Percentiles rank a stretch among this genome's conserved stretches.
Evolutionary conservation across 2,797 vertebrate species (phyloP).

Genomic region (Anas capensis): DNA sequence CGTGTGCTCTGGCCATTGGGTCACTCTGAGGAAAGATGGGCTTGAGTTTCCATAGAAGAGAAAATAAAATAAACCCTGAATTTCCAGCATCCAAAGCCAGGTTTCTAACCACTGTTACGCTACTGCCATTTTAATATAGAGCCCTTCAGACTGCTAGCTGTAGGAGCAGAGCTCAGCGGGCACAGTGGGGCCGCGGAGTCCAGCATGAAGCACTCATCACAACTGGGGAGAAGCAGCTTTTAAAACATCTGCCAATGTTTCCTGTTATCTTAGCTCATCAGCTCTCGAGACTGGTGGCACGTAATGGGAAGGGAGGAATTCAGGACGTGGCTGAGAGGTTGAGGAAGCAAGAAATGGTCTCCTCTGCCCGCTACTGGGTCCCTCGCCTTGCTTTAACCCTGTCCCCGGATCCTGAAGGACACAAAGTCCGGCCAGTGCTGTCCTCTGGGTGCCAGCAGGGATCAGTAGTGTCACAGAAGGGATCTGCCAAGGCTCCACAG

Average conservation of each 20-base stretch:
- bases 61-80: background rate
- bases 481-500: background rate
- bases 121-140: background rate
- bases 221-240: background rate
- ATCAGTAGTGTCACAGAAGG: background rate
- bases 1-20: background rate
- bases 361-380: background rate
- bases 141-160: background rate
- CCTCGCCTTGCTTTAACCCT: background rate
- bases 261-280: background rate
- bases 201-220: background rate
- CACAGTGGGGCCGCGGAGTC: background rate
- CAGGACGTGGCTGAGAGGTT: background rate
- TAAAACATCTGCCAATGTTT: background rate
- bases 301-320: background rate
- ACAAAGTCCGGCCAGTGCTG: background rate
- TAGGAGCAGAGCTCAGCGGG: background rate
- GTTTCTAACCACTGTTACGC: background rate
- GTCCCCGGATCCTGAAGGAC: background rate
- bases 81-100: slow-evolving; percentile 1
- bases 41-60: background rate
- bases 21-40: background rate
- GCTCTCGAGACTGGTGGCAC: background rate
- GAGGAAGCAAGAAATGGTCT: background rate
- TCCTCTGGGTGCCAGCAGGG: background rate